Percentiles rank a stretch among this genome's conserved stretches.
Conservation (phyloP, 2,797 vertebrate genomes). For the Gastrophryne carolinensis region DNA sequence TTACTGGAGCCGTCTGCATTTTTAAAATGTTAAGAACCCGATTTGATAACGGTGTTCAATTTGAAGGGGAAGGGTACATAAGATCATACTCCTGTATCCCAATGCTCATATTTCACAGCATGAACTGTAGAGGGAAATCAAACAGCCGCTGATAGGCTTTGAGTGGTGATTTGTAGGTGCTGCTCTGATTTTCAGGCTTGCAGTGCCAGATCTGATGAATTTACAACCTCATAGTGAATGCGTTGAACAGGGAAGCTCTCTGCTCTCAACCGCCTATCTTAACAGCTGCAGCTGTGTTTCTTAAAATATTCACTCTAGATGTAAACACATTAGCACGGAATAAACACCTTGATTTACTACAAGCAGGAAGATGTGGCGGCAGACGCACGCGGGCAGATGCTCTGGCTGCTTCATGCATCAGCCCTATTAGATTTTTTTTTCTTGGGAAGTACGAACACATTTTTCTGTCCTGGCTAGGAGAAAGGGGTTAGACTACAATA, state of each 20-base stretch:
- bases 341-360: slow-evolving; percentile 65
- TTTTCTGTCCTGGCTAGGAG: too few relatives aligned
- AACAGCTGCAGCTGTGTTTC: slow-evolving; percentile 62
- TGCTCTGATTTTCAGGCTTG: background rate
- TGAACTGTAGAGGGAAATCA: slow-evolving; percentile 33
- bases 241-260: slow-evolving; percentile 46
- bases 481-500: too few relatives aligned
- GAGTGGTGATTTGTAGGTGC: slow-evolving; percentile 46
- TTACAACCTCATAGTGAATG: slow-evolving; percentile 52
- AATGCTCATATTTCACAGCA: slow-evolving; percentile 48
- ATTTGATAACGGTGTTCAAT: slow-evolving; percentile 43
- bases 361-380: slow-evolving; percentile 50
- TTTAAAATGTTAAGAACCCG: slow-evolving; percentile 55
- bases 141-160: slow-evolving; percentile 33
- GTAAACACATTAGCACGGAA: slow-evolving; percentile 67
- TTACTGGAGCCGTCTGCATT: slow-evolving; percentile 55
- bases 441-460: too few relatives aligned
- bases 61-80: slow-evolving; percentile 55
- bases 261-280: slow-evolving; percentile 51
- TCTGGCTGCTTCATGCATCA: background rate
- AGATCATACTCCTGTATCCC: slow-evolving; percentile 51
- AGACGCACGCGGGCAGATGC: too few relatives aligned
- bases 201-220: slow-evolving; percentile 50
- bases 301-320: slow-evolving; percentile 58
- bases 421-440: too few relatives aligned